Base-by-base conservation (phyloP, 2,888 invertebrate genomes). In the Gymnoscelis rufifasciata region DNA sequence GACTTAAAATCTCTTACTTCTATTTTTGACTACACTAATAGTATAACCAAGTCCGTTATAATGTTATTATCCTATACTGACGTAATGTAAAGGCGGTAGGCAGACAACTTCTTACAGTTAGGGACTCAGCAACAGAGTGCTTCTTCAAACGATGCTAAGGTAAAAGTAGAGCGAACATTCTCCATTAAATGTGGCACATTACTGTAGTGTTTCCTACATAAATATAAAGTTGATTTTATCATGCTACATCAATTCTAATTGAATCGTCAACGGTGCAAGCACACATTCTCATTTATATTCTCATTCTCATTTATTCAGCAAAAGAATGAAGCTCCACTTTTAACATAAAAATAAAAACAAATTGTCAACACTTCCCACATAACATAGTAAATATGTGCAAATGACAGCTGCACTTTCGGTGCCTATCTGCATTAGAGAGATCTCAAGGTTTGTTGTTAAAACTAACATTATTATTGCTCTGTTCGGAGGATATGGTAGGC, bases 21-120 rank as follows among this genome's bases (percentile, higher is more conserved):
- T 84, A 84, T 74, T 77, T 67, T 83, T 81, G 80, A 86, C 83
- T 88, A 88, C 81, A 78, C 86, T 88, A 87, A 84, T 84, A 86
- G 83, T 86, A 84, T 84, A 86, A 86, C 79, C 80, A 76, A 86
- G 86, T 84, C 86, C 76, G 72, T 83, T 81, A 83, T 83, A 86
- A 74, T 70, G 68, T 79, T 78, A 73, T 77, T 80, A 84, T 77
- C 72, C 82, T 87, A 87, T 74, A 82, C 80, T 84, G 86, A 87
- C 83, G 74, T 84, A 82, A 81, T 81, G 76, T 86, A 86, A 86
- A 88, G 88, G 88, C 88, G 88, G 88, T 83, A 87, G 86, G 86
- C 86, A 84, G 86, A 86, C 83, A 82, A 87, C 74, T 83, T 69
- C 83, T 83, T 86, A 86, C 58, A 64, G 68, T 74, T 83, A 86